A percentile compares a stretch with the other conserved stretches of the same genome.
phyloP scores from a whole-genome alignment of 1,140 invertebrate species.

The Eumaeus atala region DNA sequence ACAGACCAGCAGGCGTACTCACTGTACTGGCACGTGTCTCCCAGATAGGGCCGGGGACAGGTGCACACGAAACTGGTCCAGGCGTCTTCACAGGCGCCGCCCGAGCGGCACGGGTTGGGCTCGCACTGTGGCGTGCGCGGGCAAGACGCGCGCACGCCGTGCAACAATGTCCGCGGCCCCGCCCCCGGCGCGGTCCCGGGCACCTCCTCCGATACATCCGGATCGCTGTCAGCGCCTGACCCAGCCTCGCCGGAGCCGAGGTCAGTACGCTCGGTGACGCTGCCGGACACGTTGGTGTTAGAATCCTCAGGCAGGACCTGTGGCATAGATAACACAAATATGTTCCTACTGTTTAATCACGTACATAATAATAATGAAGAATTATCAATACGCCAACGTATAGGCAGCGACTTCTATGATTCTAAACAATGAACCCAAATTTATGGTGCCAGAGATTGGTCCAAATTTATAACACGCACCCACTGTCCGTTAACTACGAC shows the following conservation, averaged over 20 bases:
- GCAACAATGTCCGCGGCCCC: constrained; percentile 36
- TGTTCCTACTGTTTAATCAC: too few relatives aligned
- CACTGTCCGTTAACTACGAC: constrained; percentile 89
- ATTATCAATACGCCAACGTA: too few relatives aligned
- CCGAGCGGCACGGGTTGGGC: constrained; percentile 89
- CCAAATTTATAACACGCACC: too few relatives aligned
- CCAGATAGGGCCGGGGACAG: constrained; percentile 90
- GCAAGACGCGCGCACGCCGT: constrained; percentile 79
- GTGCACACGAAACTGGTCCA: constrained; percentile 92
- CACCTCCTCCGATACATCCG: constrained; percentile 16
- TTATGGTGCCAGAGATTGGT: too few relatives aligned
- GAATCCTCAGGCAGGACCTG: constrained; percentile 48
- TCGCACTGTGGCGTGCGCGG: constrained; percentile 85
- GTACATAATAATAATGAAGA: too few relatives aligned
- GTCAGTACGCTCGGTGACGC: constrained; percentile 22
- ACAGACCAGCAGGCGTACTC: constrained; percentile 11
- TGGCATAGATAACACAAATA: too few relatives aligned
- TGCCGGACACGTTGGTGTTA: constrained; percentile 25
- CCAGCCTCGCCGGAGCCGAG: constrained; percentile 18
- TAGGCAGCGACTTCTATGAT: neutral
- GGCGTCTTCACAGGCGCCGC: constrained; percentile 89
- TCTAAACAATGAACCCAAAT: neutral
- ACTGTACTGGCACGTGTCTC: constrained; percentile 91
- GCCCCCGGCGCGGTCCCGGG: constrained; percentile 19
- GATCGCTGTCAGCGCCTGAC: constrained; percentile 12